These are phyloP conservation scores for Nephrotoma appendiculata DNA, from an alignment of 2,888 invertebrate genomes.

Conservation along the genomic window DNA sequence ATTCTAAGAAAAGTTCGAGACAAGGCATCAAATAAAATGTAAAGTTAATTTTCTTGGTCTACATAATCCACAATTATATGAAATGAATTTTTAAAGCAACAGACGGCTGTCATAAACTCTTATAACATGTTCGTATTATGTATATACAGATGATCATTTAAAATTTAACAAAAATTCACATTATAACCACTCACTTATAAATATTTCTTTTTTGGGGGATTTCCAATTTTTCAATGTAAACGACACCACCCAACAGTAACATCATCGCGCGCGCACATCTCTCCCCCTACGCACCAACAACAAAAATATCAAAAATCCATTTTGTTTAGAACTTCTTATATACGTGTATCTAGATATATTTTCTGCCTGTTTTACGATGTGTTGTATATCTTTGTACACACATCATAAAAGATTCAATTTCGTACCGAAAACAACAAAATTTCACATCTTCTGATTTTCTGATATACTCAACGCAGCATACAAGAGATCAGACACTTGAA, in stretches of 20 bases:
- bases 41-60: no score
- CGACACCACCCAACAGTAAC: background rate
- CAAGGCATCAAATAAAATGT: no score
- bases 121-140: background rate
- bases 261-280: no score
- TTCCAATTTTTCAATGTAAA: background rate
- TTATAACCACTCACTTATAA: background rate
- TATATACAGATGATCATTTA: background rate
- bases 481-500: background rate
- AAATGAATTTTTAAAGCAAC: background rate
- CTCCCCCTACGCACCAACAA: background rate
- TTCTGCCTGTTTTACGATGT: background rate
- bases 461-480: no score
- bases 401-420: background rate
- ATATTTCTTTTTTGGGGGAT: background rate
- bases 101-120: background rate
- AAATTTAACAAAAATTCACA: background rate
- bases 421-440: background rate
- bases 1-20: no score
- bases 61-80: no score
- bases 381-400: background rate
- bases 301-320: background rate
- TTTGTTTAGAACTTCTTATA: background rate
- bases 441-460: background rate
- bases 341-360: background rate